phyloP scores from a whole-genome alignment of 2,888 invertebrate species.

The Rhagophthalmus giganteus region DNA sequence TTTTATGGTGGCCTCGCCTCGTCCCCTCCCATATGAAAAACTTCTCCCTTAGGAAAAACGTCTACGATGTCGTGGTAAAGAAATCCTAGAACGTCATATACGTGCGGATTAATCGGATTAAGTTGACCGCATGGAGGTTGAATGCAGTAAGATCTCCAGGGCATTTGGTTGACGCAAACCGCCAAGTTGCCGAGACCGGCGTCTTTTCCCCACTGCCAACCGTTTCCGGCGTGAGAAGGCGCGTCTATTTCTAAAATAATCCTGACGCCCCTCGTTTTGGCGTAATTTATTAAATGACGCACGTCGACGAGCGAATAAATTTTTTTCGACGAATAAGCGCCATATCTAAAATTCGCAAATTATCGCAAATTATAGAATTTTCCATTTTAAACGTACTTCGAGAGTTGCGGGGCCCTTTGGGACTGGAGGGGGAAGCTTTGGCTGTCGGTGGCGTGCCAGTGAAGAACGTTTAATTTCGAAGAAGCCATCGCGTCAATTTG shows the following conservation, averaged over 20 bases:
- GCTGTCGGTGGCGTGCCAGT: constrained; percentile 90
- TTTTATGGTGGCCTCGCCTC: no score
- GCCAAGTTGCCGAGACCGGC: constrained; percentile 66
- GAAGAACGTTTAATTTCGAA: constrained; percentile 88
- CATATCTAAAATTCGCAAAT: constrained; percentile 59
- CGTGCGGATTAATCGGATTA: constrained; percentile 73
- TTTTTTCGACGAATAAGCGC: constrained; percentile 70
- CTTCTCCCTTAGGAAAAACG: constrained; percentile 60
- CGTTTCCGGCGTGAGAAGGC: constrained; percentile 83
- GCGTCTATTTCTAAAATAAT: constrained; percentile 88
- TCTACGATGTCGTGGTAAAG: constrained; percentile 72
- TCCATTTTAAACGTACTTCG: constrained; percentile 58
- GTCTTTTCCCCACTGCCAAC: constrained; percentile 79
- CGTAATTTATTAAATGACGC: constrained; percentile 72
- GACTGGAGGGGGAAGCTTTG: constrained; percentile 90
- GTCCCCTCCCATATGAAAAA: constrained; percentile 83
- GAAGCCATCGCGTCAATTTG: constrained; percentile 85
- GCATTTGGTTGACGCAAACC: constrained; percentile 67
- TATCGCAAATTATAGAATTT: background rate
- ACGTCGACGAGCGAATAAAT: constrained; percentile 71
- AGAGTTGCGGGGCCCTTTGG: constrained; percentile 72
- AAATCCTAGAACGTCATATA: constrained; percentile 68
- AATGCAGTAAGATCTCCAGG: constrained; percentile 74
- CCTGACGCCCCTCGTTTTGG: constrained; percentile 77
- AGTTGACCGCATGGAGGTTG: constrained; percentile 86